A percentile compares a stretch with the other conserved stretches of the same genome.
Conservation (phyloP, 2,888 invertebrate genomes). For the Stegana nigrithorax region DNA sequence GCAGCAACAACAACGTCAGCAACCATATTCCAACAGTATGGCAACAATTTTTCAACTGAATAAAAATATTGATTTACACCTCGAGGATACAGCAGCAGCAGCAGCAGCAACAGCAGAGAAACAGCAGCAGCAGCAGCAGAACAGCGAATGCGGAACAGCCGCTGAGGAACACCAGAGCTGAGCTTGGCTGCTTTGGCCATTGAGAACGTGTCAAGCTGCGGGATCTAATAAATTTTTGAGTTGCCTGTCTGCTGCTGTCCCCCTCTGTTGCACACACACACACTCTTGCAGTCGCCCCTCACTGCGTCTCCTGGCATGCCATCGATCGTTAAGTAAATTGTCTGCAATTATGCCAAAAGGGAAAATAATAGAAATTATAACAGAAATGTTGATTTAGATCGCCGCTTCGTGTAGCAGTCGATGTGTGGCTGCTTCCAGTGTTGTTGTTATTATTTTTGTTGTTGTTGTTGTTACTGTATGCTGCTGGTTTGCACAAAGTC, state of each 20-base stretch:
- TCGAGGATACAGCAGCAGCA: not conserved
- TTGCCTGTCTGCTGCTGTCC: constrained; percentile 4
- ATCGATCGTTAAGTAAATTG: constrained; percentile 64
- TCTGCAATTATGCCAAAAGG: constrained; percentile 63
- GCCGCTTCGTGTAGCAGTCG: constrained; percentile 15
- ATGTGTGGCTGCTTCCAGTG: not conserved
- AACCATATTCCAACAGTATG: not conserved
- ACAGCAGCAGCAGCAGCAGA: not conserved
- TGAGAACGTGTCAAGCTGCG: constrained; percentile 40
- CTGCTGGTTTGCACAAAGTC: constrained; percentile 10
- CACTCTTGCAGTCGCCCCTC: constrained; percentile 23
- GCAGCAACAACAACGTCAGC: not conserved
- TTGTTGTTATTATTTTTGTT: too few relatives aligned
- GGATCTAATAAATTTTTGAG: constrained; percentile 57
- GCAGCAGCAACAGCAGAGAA: not conserved
- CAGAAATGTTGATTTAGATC: constrained; percentile 51
- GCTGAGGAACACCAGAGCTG: not conserved
- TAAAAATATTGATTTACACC: constrained; percentile 10
- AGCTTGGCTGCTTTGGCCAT: not conserved
- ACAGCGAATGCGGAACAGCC: not conserved
- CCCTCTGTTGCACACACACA: not conserved
- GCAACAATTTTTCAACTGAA: constrained; percentile 5
- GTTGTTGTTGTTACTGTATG: too few relatives aligned
- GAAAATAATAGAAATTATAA: constrained; percentile 63
- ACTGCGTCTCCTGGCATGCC: constrained; percentile 45